Base-by-base conservation (phyloP, 2,797 vertebrate genomes). In the Distichodus sexfasciatus region DNA sequence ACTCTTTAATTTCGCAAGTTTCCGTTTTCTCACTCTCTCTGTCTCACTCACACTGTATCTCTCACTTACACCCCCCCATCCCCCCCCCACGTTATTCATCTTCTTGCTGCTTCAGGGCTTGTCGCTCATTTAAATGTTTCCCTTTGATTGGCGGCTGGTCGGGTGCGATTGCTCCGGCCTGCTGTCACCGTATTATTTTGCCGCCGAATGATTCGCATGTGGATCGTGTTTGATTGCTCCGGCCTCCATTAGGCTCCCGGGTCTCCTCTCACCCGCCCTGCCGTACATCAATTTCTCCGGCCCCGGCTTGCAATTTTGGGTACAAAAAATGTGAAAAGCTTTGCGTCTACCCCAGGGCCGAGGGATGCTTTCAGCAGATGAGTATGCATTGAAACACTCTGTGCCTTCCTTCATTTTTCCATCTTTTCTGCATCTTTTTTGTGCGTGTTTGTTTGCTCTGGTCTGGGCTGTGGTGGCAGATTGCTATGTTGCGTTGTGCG, bases 1-100 rank as follows among this genome's bases (percentile, higher is more conserved):
- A 69, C 63, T 12, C 73, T 59, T 78, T 78, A 83, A 78, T 67
- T 73, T 84, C 76, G 71, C 58, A 58, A 69, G 73, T 73, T 80
- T 63, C 69, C 72, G 65, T 73, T 80, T 33, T 23, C 44, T 76
- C 71, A 43, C 55, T 46, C 55, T 66, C 4, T 11, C 65, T 38
- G 48, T 47, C 44, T 72, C 50, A 36, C 61, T 63, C 59, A 66
- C 59, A 50, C 44, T 70, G 53, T 40, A 61, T 43, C 8, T 44
- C 40, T 36, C 43, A 46, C 72, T 64, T 69, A 26, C 47, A 29
- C 19, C 15, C 44, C 83, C 75, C 80, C 21, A 3, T 1, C 23
- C 1, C 26, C 21, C 38, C 19, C 11, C 47, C 29, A 23, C 44
- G 28, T 35, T 21, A 2, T 65, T 58, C 50, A 60, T 61, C 19